Evolutionary conservation across 2,797 vertebrate genomes (phyloP), one percentile per base, ranked within the genome.

Genomic region (Caiman crocodilus): DNA sequence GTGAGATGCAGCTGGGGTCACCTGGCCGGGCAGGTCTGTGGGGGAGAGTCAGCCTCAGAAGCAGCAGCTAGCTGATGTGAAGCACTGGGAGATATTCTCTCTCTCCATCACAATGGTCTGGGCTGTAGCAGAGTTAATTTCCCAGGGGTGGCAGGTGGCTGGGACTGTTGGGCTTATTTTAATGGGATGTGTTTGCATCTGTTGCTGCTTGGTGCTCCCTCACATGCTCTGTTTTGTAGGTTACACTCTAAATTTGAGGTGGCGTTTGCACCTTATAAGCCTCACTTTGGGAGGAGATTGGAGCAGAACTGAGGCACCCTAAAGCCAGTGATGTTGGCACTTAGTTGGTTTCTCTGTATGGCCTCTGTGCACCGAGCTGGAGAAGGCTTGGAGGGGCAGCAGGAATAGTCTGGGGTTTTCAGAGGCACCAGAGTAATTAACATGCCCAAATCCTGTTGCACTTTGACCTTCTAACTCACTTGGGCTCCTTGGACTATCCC

Each of bases 1-100:
- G 98, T 99, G 94, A 96, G 96, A 58, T 20, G 50, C 64, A 28
- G 55, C 50, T 56, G 3, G n/a, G n/a, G n/a, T 58, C 3, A 3
- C 9, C 4, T 20, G 73, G 76, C 59, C 76, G 50, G 56, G 35
- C 30, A 12, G 8, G 1, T 1, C 0, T 20, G 56, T 80, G 73
- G 60, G 57, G 13, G 12, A 2, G 20, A 2, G 50, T 32, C 56
- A 0, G 12, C 14, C 35, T 1, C 11, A 25, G 2, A 1, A 30
- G 5, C 42, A 67, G 1, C 42, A 32, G 14, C 12, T 28, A 55
- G 73, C 84, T 63, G 86, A 73, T 25, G 79, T 76, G 76, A 15
- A 81, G 3, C 6, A 14, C 2, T 5, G 2, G 7, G 14, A 2
- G 4, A 2, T 42, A 6, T 32, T 42, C 26, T 67, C 42, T 30